Evolutionary conservation across 2,113 vertebrate species (phyloP).

Genomic region (Oriolus oriolus): DNA sequence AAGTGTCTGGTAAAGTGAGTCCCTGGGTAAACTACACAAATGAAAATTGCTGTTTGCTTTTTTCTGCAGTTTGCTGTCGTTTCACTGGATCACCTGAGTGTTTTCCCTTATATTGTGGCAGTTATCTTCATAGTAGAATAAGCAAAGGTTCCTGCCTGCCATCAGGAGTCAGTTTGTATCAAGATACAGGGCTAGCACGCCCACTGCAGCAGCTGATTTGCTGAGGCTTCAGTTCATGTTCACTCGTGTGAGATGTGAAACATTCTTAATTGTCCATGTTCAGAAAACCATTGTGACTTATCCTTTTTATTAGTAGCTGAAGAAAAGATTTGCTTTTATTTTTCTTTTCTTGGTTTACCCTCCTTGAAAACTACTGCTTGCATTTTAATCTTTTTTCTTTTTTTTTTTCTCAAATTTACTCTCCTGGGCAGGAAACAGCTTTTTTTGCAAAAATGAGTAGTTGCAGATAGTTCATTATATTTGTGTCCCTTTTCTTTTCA

Average conservation of each 20-base stretch:
- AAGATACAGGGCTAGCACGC: neutral
- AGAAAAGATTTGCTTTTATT: neutral
- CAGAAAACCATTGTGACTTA: neutral
- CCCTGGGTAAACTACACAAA: neutral
- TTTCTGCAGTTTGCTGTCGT: neutral
- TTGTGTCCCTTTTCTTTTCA: neutral
- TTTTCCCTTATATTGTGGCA: neutral
- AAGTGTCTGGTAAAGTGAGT: neutral
- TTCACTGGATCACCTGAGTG: neutral
- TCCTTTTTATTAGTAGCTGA: neutral
- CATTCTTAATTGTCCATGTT: neutral
- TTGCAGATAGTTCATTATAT: neutral
- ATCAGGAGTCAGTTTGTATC: neutral
- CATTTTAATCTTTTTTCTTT: no score
- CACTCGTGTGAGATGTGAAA: neutral
- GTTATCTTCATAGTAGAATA: neutral
- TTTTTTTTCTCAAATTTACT: neutral
- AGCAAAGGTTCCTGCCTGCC: neutral
- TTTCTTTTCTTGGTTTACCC: neutral
- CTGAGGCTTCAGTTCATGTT: neutral
- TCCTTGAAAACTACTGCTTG: neutral
- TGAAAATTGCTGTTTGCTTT: neutral
- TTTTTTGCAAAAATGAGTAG: neutral
- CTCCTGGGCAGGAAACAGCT: neutral
- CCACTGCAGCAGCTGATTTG: neutral